These are phyloP conservation scores for Crossocerus cetratus DNA, from an alignment of 2,888 invertebrate genomes.

Conservation along the genomic window DNA sequence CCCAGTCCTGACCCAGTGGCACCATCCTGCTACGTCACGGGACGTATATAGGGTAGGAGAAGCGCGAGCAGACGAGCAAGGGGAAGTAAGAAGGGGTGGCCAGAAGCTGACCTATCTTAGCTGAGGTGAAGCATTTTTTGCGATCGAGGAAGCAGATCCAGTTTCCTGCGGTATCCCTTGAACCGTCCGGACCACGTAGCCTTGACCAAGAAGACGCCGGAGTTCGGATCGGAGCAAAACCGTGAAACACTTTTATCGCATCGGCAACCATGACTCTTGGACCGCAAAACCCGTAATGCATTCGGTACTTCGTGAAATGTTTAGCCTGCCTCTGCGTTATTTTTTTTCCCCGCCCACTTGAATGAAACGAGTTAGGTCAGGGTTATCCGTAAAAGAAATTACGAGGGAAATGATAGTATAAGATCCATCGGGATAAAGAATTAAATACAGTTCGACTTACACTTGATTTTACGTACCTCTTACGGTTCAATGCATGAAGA, in stretches of 20 bases:
- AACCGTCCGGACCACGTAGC: not conserved
- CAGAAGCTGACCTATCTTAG: constrained; percentile 34
- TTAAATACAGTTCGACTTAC: too few species aligned
- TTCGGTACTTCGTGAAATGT: not conserved
- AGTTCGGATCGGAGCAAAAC: constrained; percentile 3
- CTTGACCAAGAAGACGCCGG: not conserved
- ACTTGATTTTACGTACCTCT: too few species aligned
- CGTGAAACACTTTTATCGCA: not conserved
- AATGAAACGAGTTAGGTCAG: too few species aligned
- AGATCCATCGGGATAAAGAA: too few species aligned
- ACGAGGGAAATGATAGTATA: too few species aligned
- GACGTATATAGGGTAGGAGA: constrained; percentile 31
- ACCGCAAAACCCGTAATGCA: not conserved
- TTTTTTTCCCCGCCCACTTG: not conserved
- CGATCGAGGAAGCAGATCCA: constrained; percentile 6
- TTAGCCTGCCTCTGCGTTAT: not conserved
- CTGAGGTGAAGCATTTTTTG: constrained; percentile 21
- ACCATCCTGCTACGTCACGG: constrained; percentile 73
- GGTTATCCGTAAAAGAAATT: too few species aligned
- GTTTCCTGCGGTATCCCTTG: constrained; percentile 1
- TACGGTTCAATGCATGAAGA: too few species aligned
- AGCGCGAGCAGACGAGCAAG: constrained; percentile 33
- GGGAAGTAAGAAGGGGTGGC: constrained; percentile 28
- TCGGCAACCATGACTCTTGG: not conserved
- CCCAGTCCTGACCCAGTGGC: constrained; percentile 73